Evolutionary conservation across 2,113 vertebrate genomes (phyloP).

Genomic region (Sylvilagus bachmani): DNA sequence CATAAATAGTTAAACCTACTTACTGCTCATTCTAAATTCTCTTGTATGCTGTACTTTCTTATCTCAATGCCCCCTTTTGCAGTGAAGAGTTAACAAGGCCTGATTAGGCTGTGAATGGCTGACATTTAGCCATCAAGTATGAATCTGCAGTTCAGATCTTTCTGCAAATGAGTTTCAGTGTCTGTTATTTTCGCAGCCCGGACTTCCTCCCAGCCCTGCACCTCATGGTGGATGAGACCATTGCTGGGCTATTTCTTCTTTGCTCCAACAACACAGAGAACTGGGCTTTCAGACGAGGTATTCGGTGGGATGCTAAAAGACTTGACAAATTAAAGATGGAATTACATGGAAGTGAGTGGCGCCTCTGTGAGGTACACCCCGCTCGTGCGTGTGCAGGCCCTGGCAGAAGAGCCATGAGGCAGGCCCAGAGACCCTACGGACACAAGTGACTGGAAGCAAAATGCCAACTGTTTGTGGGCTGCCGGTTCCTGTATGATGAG

Average conservation of each 20-base stretch:
- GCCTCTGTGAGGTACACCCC: constrained; percentile 86
- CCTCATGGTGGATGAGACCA: constrained; percentile 72
- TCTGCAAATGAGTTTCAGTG: constrained; percentile 65
- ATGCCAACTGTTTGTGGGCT: constrained; percentile 90
- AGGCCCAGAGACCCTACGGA: constrained; percentile 70
- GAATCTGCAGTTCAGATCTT: constrained; percentile 75
- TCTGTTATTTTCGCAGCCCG: constrained; percentile 14
- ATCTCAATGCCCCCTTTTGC: constrained; percentile 66
- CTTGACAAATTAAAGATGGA: constrained; percentile 88
- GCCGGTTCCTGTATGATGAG: constrained; percentile 88
- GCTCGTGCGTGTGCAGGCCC: constrained; percentile 65
- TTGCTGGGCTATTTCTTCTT: constrained; percentile 59
- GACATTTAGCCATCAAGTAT: constrained; percentile 80
- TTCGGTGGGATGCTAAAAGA: constrained; percentile 89
- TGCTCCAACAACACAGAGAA: constrained; percentile 71
- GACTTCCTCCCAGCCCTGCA: neutral
- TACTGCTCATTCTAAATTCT: constrained; percentile 60
- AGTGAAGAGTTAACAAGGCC: constrained; percentile 83
- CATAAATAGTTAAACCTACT: neutral
- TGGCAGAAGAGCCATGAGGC: constrained; percentile 60
- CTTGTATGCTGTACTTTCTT: constrained; percentile 69
- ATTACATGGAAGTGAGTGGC: constrained; percentile 86
- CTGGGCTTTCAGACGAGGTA: constrained; percentile 75
- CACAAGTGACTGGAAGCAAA: constrained; percentile 89
- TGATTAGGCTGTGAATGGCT: constrained; percentile 82